Evolutionary conservation across 1,140 invertebrate genomes (phyloP).

Genomic region (Trigoniulus corallinus): DNA sequence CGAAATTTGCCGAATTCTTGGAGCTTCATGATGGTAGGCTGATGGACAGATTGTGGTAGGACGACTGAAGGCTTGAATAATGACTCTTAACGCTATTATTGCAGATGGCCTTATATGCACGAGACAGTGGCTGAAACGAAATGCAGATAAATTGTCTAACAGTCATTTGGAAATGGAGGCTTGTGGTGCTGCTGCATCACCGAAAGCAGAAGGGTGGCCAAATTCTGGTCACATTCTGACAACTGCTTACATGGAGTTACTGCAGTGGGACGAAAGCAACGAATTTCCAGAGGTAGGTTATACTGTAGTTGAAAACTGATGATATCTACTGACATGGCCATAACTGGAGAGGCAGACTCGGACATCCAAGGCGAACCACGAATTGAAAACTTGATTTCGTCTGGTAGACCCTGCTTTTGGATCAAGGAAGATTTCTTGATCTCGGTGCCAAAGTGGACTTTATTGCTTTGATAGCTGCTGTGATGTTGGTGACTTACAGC

Average conservation of each 20-base stretch:
- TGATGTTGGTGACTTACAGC: slow-evolving; percentile 45
- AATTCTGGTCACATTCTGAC: slow-evolving; percentile 42
- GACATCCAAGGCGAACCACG: no score
- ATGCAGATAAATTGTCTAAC: slow-evolving; percentile 29
- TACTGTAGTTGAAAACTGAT: no score
- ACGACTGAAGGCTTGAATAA: background rate
- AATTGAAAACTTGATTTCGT: no score
- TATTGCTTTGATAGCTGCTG: slow-evolving; percentile 41
- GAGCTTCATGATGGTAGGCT: slow-evolving; percentile 48
- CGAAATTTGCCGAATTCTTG: slow-evolving; percentile 79
- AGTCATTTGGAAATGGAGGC: no score
- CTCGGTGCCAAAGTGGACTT: slow-evolving; percentile 42
- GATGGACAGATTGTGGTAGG: background rate
- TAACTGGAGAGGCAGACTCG: no score
- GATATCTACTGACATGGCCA: no score
- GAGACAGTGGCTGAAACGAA: slow-evolving; percentile 51
- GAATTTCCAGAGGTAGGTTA: slow-evolving; percentile 56
- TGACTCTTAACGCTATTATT: no score
- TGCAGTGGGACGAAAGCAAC: slow-evolving; percentile 49
- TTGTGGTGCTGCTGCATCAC: background rate
- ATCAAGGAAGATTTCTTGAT: slow-evolving; percentile 48
- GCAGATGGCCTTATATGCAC: slow-evolving; percentile 58
- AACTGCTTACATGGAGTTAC: slow-evolving; percentile 57
- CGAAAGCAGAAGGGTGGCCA: slow-evolving; percentile 9
- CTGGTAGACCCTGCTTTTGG: slow-evolving; percentile 50